phyloP scores from a whole-genome alignment of 2,888 invertebrate genomes.

The Agrotis puta region DNA sequence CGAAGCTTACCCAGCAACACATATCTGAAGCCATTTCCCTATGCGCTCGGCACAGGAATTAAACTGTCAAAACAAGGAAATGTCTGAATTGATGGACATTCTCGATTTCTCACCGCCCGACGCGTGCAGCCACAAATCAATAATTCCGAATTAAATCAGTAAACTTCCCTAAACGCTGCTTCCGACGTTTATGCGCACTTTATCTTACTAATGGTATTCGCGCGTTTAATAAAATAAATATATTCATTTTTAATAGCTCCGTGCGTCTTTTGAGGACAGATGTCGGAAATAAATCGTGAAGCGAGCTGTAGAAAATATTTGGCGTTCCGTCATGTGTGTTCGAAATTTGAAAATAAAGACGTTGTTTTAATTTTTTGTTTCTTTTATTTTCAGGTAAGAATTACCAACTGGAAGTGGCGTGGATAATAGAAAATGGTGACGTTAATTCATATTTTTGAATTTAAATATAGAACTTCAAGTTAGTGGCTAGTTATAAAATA shows the following conservation, averaged over 20 bases:
- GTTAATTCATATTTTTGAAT: background rate
- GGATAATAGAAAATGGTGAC: background rate
- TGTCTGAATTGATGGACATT: slow-evolving; percentile 62
- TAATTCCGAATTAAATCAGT: slow-evolving; percentile 41
- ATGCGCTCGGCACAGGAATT: slow-evolving; percentile 57
- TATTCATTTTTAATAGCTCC: slow-evolving; percentile 48
- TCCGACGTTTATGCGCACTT: slow-evolving; percentile 55
- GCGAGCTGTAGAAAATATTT: slow-evolving; percentile 20
- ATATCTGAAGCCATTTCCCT: slow-evolving; percentile 9
- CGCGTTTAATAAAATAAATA: slow-evolving; percentile 43
- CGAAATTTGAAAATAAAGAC: background rate
- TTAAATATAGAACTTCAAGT: background rate
- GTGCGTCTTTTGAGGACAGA: slow-evolving; percentile 43
- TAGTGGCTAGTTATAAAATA: too few relatives aligned
- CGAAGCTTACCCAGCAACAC: background rate
- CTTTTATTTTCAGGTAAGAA: slow-evolving; percentile 52
- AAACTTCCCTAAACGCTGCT: slow-evolving; percentile 55
- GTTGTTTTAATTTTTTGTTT: background rate
- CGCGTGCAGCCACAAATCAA: slow-evolving; percentile 47
- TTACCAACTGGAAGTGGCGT: background rate
- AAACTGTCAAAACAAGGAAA: slow-evolving; percentile 74
- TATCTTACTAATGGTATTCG: slow-evolving; percentile 49
- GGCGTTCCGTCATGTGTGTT: slow-evolving; percentile 5
- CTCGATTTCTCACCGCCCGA: slow-evolving; percentile 43
- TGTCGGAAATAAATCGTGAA: slow-evolving; percentile 43